phyloP scores from a whole-genome alignment of 2,888 invertebrate genomes.

The Ichneumon xanthorius region DNA sequence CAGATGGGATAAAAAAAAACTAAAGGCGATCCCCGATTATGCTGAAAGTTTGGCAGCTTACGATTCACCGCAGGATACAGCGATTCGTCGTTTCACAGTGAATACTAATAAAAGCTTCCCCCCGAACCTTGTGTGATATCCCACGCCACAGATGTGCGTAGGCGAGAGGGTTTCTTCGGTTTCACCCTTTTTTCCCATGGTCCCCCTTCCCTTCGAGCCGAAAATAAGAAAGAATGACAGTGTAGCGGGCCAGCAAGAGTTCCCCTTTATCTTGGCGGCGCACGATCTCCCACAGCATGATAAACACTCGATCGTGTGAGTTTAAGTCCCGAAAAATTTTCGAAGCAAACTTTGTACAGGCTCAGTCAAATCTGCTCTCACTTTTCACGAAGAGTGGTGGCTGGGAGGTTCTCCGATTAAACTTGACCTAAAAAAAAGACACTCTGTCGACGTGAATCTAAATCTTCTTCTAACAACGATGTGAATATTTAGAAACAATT shows the following conservation, averaged over 20 bases:
- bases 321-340: slow-evolving; percentile 23
- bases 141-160: slow-evolving; percentile 10
- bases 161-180: neutral
- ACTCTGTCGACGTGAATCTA: neutral
- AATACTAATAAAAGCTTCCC: slow-evolving; percentile 53
- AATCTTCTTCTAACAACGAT: neutral
- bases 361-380: neutral
- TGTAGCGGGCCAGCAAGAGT: neutral
- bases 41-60: slow-evolving; percentile 20
- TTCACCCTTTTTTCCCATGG: neutral
- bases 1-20: neutral
- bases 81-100: slow-evolving; percentile 36
- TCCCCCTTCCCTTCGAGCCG: neutral
- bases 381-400: neutral
- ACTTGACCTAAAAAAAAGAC: neutral
- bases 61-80: neutral
- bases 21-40: neutral
- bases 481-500: neutral
- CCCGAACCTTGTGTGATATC: slow-evolving; percentile 8
- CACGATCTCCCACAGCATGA: slow-evolving; percentile 11
- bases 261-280: slow-evolving; percentile 35
- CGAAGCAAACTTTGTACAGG: neutral
- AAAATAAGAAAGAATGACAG: slow-evolving; percentile 19
- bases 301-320: slow-evolving; percentile 34
- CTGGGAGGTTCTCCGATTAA: neutral